A percentile compares a stretch with the other conserved stretches of the same genome.
Conservation (phyloP, 2,113 vertebrate genomes). For the Pygoscelis adeliae region DNA sequence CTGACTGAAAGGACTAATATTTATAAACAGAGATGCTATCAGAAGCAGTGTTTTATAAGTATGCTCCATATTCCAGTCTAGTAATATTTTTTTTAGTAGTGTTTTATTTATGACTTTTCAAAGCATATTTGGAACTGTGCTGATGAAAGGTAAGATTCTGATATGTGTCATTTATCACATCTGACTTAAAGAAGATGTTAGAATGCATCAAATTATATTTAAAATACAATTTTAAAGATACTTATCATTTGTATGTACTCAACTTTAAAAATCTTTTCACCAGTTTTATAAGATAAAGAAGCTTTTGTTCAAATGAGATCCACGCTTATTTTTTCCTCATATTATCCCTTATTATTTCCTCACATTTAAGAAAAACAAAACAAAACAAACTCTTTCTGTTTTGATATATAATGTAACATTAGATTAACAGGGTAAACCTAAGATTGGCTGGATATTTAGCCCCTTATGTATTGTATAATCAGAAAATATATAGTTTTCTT, state of each 20-base stretch:
- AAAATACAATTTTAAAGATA: not conserved
- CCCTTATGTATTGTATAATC: not conserved
- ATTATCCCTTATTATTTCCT: not conserved
- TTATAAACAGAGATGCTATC: not conserved
- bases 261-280: not conserved
- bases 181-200: not conserved
- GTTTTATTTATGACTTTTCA: not conserved
- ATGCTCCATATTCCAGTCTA: not conserved
- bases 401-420: not conserved
- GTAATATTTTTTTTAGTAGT: not conserved
- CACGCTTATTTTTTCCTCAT: not conserved
- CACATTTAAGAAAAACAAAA: not conserved
- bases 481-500: not conserved
- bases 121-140: not conserved
- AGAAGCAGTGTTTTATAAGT: not conserved
- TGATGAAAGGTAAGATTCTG: not conserved
- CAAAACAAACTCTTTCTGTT: rapidly evolving
- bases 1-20: not conserved
- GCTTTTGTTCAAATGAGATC: not conserved
- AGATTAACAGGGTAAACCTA: not conserved
- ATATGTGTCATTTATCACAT: not conserved
- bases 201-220: not conserved
- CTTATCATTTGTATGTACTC: not conserved
- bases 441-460: not conserved
- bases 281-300: not conserved